Base-by-base conservation (phyloP, 2,113 vertebrate species). In the Stercorarius parasiticus region DNA sequence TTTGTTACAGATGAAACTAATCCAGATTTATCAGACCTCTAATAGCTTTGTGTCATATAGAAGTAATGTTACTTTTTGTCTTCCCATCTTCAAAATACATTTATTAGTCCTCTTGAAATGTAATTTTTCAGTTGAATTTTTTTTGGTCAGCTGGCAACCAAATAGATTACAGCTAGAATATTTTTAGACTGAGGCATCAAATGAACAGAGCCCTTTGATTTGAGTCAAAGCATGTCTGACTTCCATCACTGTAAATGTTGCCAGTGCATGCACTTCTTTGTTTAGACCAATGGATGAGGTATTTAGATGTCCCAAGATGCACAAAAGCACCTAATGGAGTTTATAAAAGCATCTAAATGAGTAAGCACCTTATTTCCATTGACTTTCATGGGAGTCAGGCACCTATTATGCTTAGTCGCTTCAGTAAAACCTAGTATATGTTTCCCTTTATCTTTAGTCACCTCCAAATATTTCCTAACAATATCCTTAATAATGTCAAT, bases 81-180 rank as follows among this genome's bases (percentile, higher is more conserved):
- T 92, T 32, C 13, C 29, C 45, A 82, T 94, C 77, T 89, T 86
- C 96, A 96, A 93, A 97, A 94, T 55, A 90, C 49, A 91, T 94
- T 96, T 97, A 91, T 95, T 92, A 91, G 67, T 90, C 90, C 52
- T 90, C 34, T 88, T 93, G 38, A 90, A 97, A 94, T 91, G 58
- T 52, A 76, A 65, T 85, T 79, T 81, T 76, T 93, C 47, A 72
- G 52, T 36, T 79, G 20, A 45, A 2, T 71, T 82, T 96, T 95
- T 95, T 90, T 62, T 58, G n/a, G 82, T 97, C 90, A 93, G 83
- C 76, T 97, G 97, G 94, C 87, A 95, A 97, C 73, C 92, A 97
- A 96, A 95, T 58, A 90, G 91, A 73, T 79, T 86, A 69, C 27
- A 82, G 34, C 38, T 47, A 43, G 9, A 87, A 32, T 52, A 73